Evolutionary conservation across 2,888 invertebrate genomes (phyloP), one percentile per base, ranked within the genome.

Genomic region (Branchipolynoe longqiensis): DNA sequence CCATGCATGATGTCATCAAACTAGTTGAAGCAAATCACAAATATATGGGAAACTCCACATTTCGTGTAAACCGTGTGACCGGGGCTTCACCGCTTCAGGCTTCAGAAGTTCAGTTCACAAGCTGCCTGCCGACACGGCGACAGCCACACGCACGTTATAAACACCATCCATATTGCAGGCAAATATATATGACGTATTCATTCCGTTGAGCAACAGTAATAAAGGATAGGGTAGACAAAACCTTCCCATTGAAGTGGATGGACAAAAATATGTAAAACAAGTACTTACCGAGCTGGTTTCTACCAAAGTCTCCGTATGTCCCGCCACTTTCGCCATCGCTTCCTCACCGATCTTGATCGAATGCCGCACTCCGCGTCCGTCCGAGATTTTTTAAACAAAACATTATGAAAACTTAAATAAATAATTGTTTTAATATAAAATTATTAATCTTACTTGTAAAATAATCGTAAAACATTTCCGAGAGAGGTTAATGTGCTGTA

Each of bases 271-370:
- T 48, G 48, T 18, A 18, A 48, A 12, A 48, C 8, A 48, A 18
- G 31, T 25, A 78, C 78, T 78, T 78, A 78, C 78, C 4, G 78
- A 78, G 78, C 12, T 78, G 78, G 28, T 78, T 78, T 78, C 78
- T 33, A 78, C 28, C 31, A 78, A 41, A 78, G 69, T 69, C 38
- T 84, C 84, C 48, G 82, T 69, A 84, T 78, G 86, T 83, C 86
- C 86, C 84, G 84, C 86, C 86, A 86, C 86, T 38, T 81, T 74
- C 84, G 86, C 84, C 86, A 86, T 86, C 84, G 81, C 73, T 83
- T 48, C 48, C 83, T 64, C 69, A 48, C 83, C 69, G 48, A 58
- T 48, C 83, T 28, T 64, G 64, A 59, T 33, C 59, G 64, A 62
- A 64, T 62, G 69, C 69, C 59, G 31, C 82, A 82, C n/a, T 40